Conservation (phyloP, 2,797 vertebrate species). For the Peromyscus attwateri region DNA sequence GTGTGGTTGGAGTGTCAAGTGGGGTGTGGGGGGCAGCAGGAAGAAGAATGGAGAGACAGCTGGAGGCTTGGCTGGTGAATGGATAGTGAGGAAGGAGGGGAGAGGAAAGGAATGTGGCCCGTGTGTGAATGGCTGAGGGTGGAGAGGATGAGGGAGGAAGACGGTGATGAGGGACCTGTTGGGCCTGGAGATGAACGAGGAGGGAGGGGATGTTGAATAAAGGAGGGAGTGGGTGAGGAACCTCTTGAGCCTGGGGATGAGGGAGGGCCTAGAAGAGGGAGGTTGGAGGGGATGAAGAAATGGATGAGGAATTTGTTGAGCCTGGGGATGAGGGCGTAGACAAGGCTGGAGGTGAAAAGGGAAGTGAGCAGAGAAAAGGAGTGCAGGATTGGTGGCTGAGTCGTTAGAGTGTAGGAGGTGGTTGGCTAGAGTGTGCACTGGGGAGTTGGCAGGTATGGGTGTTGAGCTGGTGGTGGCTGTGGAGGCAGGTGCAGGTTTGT, state of each 20-base stretch:
- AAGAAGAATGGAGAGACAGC: neutral
- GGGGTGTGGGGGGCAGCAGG: neutral
- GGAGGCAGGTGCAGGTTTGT: neutral
- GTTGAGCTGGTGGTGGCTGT: neutral
- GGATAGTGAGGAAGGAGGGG: neutral
- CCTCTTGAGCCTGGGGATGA: neutral
- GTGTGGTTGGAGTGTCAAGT: neutral
- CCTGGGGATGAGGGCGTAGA: neutral
- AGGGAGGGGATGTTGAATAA: no score
- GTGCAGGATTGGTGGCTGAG: neutral
- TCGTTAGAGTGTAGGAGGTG: neutral
- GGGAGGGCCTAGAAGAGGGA: neutral
- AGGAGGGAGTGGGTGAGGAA: no score
- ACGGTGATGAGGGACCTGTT: neutral
- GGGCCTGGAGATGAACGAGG: neutral
- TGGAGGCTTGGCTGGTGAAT: neutral
- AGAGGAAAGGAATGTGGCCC: neutral
- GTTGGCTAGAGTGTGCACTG: neutral
- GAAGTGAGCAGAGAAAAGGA: no score
- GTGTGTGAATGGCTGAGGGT: no score
- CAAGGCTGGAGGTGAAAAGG: neutral
- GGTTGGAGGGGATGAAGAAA: neutral
- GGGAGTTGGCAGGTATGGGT: neutral
- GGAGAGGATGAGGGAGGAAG: no score
- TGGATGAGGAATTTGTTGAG: neutral